Base-by-base conservation (phyloP, 2,888 invertebrate species). In the Sclerodermus sp. region DNA sequence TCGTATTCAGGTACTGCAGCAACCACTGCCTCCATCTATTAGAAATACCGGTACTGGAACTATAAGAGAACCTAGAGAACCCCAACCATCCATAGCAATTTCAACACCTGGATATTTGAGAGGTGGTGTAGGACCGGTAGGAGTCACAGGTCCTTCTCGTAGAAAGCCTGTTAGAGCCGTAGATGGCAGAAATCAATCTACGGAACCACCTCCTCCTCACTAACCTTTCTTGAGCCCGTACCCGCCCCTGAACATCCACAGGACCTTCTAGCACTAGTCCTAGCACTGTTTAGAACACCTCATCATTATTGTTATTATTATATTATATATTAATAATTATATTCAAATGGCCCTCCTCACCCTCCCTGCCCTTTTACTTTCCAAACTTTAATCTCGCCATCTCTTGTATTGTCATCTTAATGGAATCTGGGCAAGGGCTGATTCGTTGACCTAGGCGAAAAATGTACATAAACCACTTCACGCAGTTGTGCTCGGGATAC, bases 171-270 rank as follows among this genome's bases (percentile, higher is more conserved):
- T 79, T 42, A 76, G 80, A 52, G 76, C 79, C 51, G 78, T 79
- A 55, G 79, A 79, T 60, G 78, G 79, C 49, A 73, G 79, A 64
- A 79, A 79, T 64, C 80, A 79, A 69, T 77, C 80, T 53, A 79
- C 79, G 57, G 80, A 80, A 53, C 80, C 80, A 36, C 79, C 80
- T 48, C 79, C 80, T 30, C 79, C 79, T 47, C 79, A 79, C 74
- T 79, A 79, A 79, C 78, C 69, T 68, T 66, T 67, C 61, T 64
- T 63, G 62, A 60, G 55, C 57, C 60, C 59, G 45, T 64, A 57
- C 58, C 62, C 64, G 60, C 54, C 59, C 66, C 60, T 62, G 54
- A 60, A 48, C 60, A 63, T 58, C 62, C 57, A 62, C 60, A 64
- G 65, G 64, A 70, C 67, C 70, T 66, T 66, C 67, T 77, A 77